phyloP scores from a whole-genome alignment of 2,797 vertebrate genomes.

The Enteromius trimaculatus region DNA sequence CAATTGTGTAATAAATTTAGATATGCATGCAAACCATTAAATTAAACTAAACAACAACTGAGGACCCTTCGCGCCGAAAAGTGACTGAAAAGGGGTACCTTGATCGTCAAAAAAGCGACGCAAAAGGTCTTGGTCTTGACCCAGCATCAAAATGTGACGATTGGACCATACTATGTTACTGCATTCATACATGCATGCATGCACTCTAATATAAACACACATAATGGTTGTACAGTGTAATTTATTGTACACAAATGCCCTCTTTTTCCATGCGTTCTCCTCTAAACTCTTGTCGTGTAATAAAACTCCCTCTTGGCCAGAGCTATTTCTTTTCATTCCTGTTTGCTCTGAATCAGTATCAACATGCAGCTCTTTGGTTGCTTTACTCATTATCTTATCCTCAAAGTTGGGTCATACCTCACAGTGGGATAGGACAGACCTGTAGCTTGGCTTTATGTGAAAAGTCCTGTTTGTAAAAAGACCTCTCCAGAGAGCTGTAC shows the following conservation, averaged over 20 bases:
- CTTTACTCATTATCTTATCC: not conserved
- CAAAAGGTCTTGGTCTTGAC: too few relatives aligned
- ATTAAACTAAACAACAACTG: too few relatives aligned
- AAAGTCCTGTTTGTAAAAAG: not conserved
- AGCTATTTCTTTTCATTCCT: constrained; percentile 6
- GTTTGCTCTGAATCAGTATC: not conserved
- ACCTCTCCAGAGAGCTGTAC: not conserved
- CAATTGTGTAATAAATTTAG: too few relatives aligned
- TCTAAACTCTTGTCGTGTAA: not conserved
- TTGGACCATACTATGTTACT: not conserved
- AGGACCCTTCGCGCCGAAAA: too few relatives aligned
- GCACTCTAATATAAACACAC: not conserved
- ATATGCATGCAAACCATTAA: too few relatives aligned
- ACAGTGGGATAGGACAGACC: not conserved
- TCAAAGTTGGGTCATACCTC: not conserved
- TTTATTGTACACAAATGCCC: not conserved
- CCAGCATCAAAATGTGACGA: too few relatives aligned
- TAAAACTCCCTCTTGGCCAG: not conserved
- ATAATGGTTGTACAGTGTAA: not conserved
- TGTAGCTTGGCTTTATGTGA: constrained; percentile 8
- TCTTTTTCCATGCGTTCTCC: not conserved
- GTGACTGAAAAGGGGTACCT: too few relatives aligned
- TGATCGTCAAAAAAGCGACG: too few relatives aligned
- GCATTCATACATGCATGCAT: not conserved
- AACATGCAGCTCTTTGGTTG: not conserved